Base-by-base conservation (phyloP, 2,797 vertebrate genomes). In the Microctenopoma stevenorrisi region DNA sequence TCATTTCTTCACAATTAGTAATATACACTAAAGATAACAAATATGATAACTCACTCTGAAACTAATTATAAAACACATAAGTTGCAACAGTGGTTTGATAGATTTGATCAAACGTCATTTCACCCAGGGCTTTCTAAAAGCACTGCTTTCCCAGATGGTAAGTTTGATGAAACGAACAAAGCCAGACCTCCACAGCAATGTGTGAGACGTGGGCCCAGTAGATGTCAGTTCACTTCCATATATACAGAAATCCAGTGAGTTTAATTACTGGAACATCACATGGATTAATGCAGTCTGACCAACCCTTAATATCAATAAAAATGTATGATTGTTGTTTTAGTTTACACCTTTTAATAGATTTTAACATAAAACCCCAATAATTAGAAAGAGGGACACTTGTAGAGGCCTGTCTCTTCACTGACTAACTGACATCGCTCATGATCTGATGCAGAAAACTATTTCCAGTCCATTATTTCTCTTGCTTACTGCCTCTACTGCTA, bases 381-480 rank as follows among this genome's bases (percentile, higher is more conserved):
- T 74, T 69, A 61, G 48, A 56, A 63, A 63, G 74, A 69, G 64
- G 75, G 64, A 44, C 54, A 72, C 68, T 62, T 69, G 30, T 38
- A 48, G 44, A 70, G 71, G 54, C 49, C 65, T 42, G 73, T 85
- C 82, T 87, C 52, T 62, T 53, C 38, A 47, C 51, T 30, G 79
- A 86, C 64, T 37, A 61, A 74, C 60, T 75, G 47, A 64, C 75
- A 88, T 88, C 81, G 74, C 76, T 84, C 79, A 79, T 73, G 75
- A 87, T 72, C 50, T 82, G 72, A 87, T 77, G 71, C 78, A 76
- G 82, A 80, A 81, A 85, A 76, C 76, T 60, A 79, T 85, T 84
- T 86, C 68, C 64, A 81, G 77, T 87, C 87, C 68, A 79, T 82
- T 86, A 86, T 87, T 82, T 86, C 46, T 71, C 74, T 76, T 78